Evolutionary conservation across 2,888 invertebrate genomes (phyloP), one percentile per base, ranked within the genome.

Genomic region (Heliconius erato): DNA sequence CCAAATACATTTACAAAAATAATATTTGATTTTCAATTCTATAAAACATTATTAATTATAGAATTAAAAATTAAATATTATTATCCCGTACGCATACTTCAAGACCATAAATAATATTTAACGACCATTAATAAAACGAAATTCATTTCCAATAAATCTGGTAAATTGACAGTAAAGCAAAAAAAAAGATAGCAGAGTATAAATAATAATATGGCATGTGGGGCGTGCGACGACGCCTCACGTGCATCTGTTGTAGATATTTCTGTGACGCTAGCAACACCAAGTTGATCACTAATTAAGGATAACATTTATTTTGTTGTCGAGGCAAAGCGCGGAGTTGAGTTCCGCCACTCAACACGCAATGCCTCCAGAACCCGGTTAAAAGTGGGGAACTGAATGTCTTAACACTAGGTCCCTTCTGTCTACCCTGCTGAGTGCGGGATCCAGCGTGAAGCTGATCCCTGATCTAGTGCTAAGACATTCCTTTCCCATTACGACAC

Each of bases 191-290:
- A 26, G 59, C 26, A 44, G 80, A 65, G 12, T 69, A 74, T 74
- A 72, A 74, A 83, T 79, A 80, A 79, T 74, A 74, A 80, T 77
- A 83, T 78, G 78, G 77, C 81, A 81, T 81, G 74, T 74, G 80
- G 69, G 80, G 69, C 81, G 76, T 63, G 44, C n/a, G 79, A 77
- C 82, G 79, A 54, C 54, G 54, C 79, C 63, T 65, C 76, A 80
- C 81, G 81, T 84, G 79, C 76, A 82, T 82, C 79, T 82, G 82
- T 76, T 82, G 63, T n/a, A 74, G 74, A 23, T 82, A 82, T 82
- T 82, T 82, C 49, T 40, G 82, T 79, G 69, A 32, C 78, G 68
- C 69, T 79, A 84, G 69, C 16, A 69, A 54, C 44, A 69, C 82
- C 82, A 82, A 69, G 44, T 26, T 78, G 65, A 74, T 78, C 71